Base-by-base conservation (phyloP, 1,140 invertebrate species). In the Rhagoletis zephyria region DNA sequence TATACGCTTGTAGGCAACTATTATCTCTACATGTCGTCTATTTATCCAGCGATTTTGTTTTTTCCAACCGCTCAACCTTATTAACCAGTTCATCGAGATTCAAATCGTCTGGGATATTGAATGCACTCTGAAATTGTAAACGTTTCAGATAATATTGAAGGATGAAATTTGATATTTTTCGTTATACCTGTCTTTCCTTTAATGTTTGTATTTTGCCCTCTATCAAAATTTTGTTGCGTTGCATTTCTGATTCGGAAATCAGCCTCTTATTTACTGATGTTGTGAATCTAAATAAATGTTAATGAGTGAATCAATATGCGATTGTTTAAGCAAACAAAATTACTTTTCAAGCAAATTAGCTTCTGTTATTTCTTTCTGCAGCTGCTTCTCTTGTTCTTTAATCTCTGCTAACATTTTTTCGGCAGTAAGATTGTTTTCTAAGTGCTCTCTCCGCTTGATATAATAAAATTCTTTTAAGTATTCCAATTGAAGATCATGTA, bases 51-150 rank as follows among this genome's bases (percentile, higher is more conserved):
- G 61, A 51, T 67, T 89, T 87, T 30, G 40, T 63, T 19, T 40
- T 51, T 61, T 91, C 86, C 59, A 92, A 59, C 7, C 85, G 9
- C 3, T 90, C 87, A 0, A 92, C 81, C 40, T 92, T 91, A 4
- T 90, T 89, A 1, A 92, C 90, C 7, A 92, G n/a, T 45, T 89
- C 86, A 48, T 91, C 90, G 5, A 91, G 89, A 74, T 90, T 91
- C 4, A 91, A 89, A 42, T 92, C 90, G 30, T 89, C 87, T 0
- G 90, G 90, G 16, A 89, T 74, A 10, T 88, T 86, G 1, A 91
- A 86, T 0, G 60, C 81, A 9, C 81, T 51, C 88, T 89, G n/a
- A 70, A 88, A 88, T 14, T 56, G 10, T 30, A 10, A 63, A 40
- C 45, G 9, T 61, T 45, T 7, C 1, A 48, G 12, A 45, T 56